Conservation (phyloP, 2,888 invertebrate genomes). For the Malthinus seriepunctatus region DNA sequence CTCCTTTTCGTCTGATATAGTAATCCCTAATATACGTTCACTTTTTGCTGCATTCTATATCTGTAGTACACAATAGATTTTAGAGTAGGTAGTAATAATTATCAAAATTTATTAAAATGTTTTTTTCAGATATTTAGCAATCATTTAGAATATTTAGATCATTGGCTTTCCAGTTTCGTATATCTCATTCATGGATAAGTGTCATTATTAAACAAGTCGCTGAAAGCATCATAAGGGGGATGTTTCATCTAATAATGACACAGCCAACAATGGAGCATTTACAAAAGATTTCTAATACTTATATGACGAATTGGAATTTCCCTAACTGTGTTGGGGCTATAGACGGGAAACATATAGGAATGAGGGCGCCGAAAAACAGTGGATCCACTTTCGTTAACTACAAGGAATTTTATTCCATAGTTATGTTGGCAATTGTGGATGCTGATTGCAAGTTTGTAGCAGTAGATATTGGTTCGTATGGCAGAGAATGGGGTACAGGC, state of each 20-base stretch:
- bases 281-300: conserved; percentile 28
- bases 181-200: background rate
- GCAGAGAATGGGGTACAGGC: conserved; percentile 40
- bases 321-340: conserved; percentile 29
- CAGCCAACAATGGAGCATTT: conserved; percentile 29
- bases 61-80: conserved; percentile 3
- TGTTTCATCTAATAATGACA: conserved; percentile 24
- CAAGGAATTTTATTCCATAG: conserved; percentile 29
- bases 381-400: conserved; percentile 37
- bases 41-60: conserved; percentile 39
- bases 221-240: background rate
- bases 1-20: conserved; percentile 43
- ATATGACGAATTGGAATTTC: conserved; percentile 31
- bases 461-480: conserved; percentile 40
- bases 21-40: conserved; percentile 45
- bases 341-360: conserved; percentile 37
- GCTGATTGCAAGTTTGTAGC: conserved; percentile 38
- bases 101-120: too few relatives aligned
- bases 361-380: conserved; percentile 31
- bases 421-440: conserved; percentile 40
- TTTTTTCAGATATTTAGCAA: too few relatives aligned
- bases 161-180: background rate
- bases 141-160: too few relatives aligned
- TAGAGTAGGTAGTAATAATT: too few relatives aligned
- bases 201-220: background rate